These are phyloP conservation scores for Drosophila antonietae DNA, from an alignment of 2,888 invertebrate species.

Conservation along the genomic window DNA sequence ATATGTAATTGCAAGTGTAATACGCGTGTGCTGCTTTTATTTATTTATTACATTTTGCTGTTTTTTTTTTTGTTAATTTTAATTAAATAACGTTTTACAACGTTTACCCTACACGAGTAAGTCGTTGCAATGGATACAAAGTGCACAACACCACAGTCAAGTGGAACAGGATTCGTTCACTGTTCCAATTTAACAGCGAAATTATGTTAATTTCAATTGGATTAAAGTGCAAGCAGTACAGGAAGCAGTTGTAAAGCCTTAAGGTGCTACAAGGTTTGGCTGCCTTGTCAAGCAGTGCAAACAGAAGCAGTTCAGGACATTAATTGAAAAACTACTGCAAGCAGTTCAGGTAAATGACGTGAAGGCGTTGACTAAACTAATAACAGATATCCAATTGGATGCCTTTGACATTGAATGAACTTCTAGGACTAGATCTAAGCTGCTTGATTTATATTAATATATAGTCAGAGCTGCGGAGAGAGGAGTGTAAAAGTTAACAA, in stretches of 20 bases:
- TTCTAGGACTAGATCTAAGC: neutral
- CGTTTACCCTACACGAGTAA: neutral
- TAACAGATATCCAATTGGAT: neutral
- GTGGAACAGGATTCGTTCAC: neutral
- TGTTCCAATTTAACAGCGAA: neutral
- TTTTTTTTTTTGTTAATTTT: neutral
- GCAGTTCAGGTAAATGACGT: neutral
- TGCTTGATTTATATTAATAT: neutral
- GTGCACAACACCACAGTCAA: neutral
- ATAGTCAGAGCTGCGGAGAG: neutral
- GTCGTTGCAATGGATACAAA: neutral
- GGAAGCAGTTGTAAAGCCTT: neutral
- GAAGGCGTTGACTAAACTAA: neutral
- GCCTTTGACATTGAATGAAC: neutral
- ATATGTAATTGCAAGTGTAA: constrained; percentile 21
- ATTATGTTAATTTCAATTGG: neutral
- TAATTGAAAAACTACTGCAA: neutral
- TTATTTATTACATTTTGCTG: neutral
- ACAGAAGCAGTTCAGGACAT: neutral
- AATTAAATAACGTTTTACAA: constrained; percentile 11
- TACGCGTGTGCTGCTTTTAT: constrained; percentile 7
- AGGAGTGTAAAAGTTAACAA: too few relatives aligned
- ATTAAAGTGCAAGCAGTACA: neutral
- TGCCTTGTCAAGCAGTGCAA: neutral
- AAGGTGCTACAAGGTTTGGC: neutral